Percentiles rank a stretch among this genome's conserved stretches.
phyloP scores from a whole-genome alignment of 2,113 vertebrate genomes.

The Orcinus orca region DNA sequence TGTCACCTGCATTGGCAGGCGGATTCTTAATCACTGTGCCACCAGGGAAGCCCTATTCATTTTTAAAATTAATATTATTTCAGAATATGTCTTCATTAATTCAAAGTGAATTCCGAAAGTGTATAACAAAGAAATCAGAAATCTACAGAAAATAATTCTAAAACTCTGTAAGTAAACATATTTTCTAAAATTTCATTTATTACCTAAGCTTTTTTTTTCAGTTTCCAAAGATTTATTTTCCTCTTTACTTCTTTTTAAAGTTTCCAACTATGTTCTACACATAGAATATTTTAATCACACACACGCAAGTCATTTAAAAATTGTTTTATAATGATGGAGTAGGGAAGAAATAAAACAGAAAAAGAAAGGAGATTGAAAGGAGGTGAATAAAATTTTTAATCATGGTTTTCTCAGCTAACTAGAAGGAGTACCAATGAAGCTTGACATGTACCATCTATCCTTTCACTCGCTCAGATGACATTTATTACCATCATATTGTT shows the following conservation, averaged over 20 bases:
- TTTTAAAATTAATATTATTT: not conserved
- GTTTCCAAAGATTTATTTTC: not conserved
- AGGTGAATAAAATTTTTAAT: not conserved
- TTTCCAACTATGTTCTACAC: not conserved
- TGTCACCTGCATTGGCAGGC: too few species aligned
- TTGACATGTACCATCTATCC: not conserved
- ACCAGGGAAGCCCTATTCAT: too few species aligned
- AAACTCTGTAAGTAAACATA: not conserved
- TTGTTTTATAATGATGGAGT: not conserved
- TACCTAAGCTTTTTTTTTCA: not conserved
- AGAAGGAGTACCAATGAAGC: not conserved
- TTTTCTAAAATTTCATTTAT: not conserved
- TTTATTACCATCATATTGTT: not conserved
- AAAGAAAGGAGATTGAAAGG: not conserved
- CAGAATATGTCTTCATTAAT: not conserved
- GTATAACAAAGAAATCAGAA: not conserved
- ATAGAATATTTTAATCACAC: not conserved
- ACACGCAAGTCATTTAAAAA: not conserved
- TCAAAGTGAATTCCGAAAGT: not conserved
- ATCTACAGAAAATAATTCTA: not conserved
- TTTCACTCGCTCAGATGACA: not conserved
- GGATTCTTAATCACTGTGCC: too few species aligned
- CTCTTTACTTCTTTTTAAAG: not conserved
- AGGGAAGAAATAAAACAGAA: not conserved
- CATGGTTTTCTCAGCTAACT: not conserved